These are phyloP conservation scores for human DNA, from an alignment of 2,113 vertebrate genomes.

Conservation along the genomic window GRCh38 chr6:18134501-18135000, in stretches of 20 bases:
- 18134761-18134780: not conserved
- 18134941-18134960: not conserved
- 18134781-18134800: not conserved
- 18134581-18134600: not conserved
- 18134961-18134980: not conserved
- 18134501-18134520: rapidly evolving
- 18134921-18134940: not conserved
- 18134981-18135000: not conserved
- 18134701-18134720: not conserved
- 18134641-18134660: no score
- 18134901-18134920: not conserved
- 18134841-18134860: not conserved
- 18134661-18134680: not conserved
- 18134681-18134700: not conserved
- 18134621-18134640: not conserved
- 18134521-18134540: not conserved
- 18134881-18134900: not conserved
- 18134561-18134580: not conserved
- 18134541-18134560: not conserved
- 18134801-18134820: not conserved
- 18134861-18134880: not conserved
- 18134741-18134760: not conserved
- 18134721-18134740: not conserved
- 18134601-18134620: not conserved
- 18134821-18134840: not conserved